Evolutionary conservation across 2,113 vertebrate species (phyloP).

Genomic region (Peromyscus leucopus): DNA sequence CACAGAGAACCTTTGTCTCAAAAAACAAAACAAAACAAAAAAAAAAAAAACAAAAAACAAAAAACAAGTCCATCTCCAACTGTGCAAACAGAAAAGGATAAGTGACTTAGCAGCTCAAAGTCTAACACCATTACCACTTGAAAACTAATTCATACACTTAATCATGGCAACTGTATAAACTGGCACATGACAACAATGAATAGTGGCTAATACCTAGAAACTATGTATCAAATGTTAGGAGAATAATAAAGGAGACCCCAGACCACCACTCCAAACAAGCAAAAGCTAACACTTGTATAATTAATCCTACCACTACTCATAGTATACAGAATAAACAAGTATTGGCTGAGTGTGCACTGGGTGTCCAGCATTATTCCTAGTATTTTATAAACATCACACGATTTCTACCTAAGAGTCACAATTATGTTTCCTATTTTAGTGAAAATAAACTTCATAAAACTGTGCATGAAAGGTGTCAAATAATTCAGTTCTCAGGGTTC

Average conservation of each 20-base stretch:
- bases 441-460: conserved; percentile 54
- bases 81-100: not conserved
- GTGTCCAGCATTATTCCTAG: not conserved
- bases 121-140: not conserved
- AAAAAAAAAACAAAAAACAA: no score
- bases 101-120: not conserved
- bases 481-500: conserved; percentile 16
- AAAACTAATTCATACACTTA: not conserved
- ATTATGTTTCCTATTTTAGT: conserved; percentile 24
- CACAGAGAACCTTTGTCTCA: no score
- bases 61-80: not conserved
- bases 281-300: conserved; percentile 33
- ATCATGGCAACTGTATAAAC: not conserved
- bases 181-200: not conserved
- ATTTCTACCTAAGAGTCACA: not conserved
- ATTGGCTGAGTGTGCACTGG: conserved; percentile 5
- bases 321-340: not conserved
- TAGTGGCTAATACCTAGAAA: not conserved
- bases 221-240: not conserved
- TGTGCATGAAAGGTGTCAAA: not conserved
- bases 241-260: conserved; percentile 5
- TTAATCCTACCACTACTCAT: not conserved
- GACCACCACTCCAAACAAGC: conserved; percentile 31
- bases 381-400: not conserved
- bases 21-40: no score